Evolutionary conservation across 2,888 invertebrate genomes (phyloP), one percentile per base, ranked within the genome.

Genomic region (Dolomedes plantarius): DNA sequence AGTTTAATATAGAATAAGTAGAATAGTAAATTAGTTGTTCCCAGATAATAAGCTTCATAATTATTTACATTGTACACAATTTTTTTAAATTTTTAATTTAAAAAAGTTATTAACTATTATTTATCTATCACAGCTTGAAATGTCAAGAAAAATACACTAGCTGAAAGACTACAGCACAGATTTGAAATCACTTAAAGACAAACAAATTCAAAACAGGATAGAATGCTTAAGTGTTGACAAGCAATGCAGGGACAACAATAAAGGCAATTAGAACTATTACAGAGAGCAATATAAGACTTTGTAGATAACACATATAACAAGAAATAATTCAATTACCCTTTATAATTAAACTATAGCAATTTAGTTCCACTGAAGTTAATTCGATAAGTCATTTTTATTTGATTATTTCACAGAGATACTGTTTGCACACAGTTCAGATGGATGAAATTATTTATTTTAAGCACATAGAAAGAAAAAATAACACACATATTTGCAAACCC

Each of bases 81-180:
- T 56, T 56, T 36, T 36, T 36, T 36, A n/a, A 56, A 23, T 23
- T 56, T 16, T 23, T 23, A 23, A 56, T 56, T 19, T 23, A 19
- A 23, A n/a, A 56, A 56, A 46, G 5, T 23, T 56, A 23, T 23
- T n/a, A n/a, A n/a, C 36, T 56, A 46, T 7, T 5, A 23, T 16
- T 56, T 23, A 56, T 56, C 56, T 56, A 56, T 56, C 56, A 56
- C 56, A 56, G 56, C 23, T 56, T 16, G 16, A 56, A 56, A 56
- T 23, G 3, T 56, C 56, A 56, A 56, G 56, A 23, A 23, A 56
- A 56, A 2, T 1, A 23, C 46, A 56, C 23, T 56, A 19, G 3
- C 23, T 56, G 56, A 56, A 56, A 56, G 56, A 56, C 56, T 56
- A 23, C 56, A 56, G 56, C 11, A 56, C 23, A 23, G 19, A 6